Percentiles rank a stretch among this genome's conserved stretches.
Conservation (phyloP, 1,140 invertebrate genomes). For the Archegozetes longisetosus region DNA sequence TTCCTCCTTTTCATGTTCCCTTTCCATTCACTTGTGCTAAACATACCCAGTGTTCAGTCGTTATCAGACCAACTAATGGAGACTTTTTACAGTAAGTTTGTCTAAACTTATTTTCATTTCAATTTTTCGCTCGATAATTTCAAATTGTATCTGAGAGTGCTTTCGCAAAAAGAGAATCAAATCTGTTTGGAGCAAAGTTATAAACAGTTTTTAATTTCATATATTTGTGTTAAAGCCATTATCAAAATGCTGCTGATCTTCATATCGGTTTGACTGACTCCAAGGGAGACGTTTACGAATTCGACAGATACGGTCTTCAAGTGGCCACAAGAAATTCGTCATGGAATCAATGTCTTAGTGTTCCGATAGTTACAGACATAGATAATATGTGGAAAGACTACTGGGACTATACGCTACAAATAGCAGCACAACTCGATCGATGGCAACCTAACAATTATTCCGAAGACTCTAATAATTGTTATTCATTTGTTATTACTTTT, state of each 20-base stretch:
- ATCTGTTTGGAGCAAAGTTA: too few relatives aligned
- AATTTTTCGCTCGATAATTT: background rate
- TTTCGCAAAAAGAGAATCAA: too few relatives aligned
- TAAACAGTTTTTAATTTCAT: background rate
- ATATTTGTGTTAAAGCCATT: slow-evolving; percentile 36
- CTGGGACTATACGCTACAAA: slow-evolving; percentile 52
- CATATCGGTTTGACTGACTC: slow-evolving; percentile 65
- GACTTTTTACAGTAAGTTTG: slow-evolving; percentile 57
- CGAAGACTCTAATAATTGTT: slow-evolving; percentile 56
- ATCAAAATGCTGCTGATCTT: slow-evolving; percentile 55
- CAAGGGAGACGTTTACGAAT: slow-evolving; percentile 52
- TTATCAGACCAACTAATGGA: slow-evolving; percentile 58
- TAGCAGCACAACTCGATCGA: slow-evolving; percentile 41
- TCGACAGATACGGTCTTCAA: slow-evolving; percentile 50
- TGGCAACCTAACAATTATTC: slow-evolving; percentile 50
- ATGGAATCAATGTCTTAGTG: slow-evolving; percentile 52
- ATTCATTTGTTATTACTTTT: slow-evolving; percentile 58
- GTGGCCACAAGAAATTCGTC: slow-evolving; percentile 29
- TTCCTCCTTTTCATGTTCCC: slow-evolving; percentile 56
- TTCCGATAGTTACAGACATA: slow-evolving; percentile 40
- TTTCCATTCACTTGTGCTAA: slow-evolving; percentile 57
- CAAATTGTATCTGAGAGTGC: too few relatives aligned
- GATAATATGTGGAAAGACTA: slow-evolving; percentile 43
- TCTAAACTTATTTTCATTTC: background rate
- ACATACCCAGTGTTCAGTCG: slow-evolving; percentile 50